Base-by-base conservation (phyloP, 2,797 vertebrate species). In the Muscicapa comitata region DNA sequence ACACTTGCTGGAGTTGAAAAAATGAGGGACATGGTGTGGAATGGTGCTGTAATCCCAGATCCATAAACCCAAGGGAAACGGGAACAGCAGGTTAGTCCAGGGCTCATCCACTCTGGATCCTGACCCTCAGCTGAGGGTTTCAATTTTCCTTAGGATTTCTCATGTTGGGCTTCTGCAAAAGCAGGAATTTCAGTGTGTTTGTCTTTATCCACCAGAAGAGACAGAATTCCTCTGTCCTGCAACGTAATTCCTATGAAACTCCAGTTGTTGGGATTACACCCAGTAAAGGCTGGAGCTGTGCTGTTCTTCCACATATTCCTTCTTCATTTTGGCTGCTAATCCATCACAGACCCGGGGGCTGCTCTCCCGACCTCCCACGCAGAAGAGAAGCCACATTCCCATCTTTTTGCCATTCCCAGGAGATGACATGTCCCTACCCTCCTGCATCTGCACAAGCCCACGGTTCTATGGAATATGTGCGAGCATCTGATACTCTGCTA, bases 401-500 rank as follows among this genome's bases (percentile, higher is more conserved):
- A 65, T 68, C 81, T 58, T 18, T 25, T 86, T 15, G 17, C 70
- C 0, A 13, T 28, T 25, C 68, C 55, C 81, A 6, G 55, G 70
- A 86, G 81, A 17, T 19, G 82, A 26, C 62, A 18, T 17, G 9
- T 77, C 86, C 77, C 79, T 55, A 0, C 2, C 9, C 72, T 35
- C 23, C 31, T 28, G 35, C 76, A 9, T 88, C 90, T 48, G 51
- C 7, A 6, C 50, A 11, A 55, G 15, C 28, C 85, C 40, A 2
- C 1, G 51, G 77, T 25, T 14, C 4, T 5, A 19, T 4, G 87
- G 92, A 89, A 68, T 54, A 38, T 17, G 28, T 12, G 71, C 21
- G 43, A 79, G 80, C 87, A 90, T 90, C 89, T 45, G 80, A 93
- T 82, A 70, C 81, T 31, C 73, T 72, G 83, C 74, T 96, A 92